Conservation (phyloP, 1,140 invertebrate species). For the Drosophila asahinai region DNA sequence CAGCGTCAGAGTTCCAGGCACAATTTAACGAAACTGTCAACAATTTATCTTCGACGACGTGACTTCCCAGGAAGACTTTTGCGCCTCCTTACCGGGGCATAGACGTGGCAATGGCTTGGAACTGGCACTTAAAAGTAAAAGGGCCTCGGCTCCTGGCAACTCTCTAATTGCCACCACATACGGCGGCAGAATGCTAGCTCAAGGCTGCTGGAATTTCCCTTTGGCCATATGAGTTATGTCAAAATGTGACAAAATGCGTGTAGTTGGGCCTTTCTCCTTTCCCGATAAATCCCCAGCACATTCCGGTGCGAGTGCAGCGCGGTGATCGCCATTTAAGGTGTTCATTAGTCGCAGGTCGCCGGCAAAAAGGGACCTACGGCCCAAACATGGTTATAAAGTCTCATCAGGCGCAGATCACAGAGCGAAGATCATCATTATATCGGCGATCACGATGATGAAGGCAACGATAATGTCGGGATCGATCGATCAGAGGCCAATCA, state of each 20-base stretch:
- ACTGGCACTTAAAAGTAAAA: conserved; percentile 66
- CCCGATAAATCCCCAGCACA: conserved; percentile 55
- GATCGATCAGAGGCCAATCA: conserved; percentile 59
- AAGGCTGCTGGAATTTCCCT: conserved; percentile 53
- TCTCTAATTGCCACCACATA: conserved; percentile 80
- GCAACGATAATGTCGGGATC: conserved; percentile 53
- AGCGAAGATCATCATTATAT: conserved; percentile 54
- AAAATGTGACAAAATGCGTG: conserved; percentile 84
- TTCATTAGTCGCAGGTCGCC: conserved; percentile 68
- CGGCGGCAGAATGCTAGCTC: conserved; percentile 51
- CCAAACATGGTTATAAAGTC: conserved; percentile 78
- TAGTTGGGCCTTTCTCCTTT: conserved; percentile 55
- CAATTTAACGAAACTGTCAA: conserved; percentile 83
- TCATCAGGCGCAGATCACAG: conserved; percentile 71
- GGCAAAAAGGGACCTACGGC: conserved; percentile 59
- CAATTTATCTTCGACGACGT: conserved; percentile 78
- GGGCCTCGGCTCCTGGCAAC: conserved; percentile 36
- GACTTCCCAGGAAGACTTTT: conserved; percentile 75
- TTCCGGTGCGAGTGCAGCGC: conserved; percentile 29
- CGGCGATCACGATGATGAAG: conserved; percentile 32
- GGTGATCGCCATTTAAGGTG: conserved; percentile 72
- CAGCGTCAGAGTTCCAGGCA: conserved; percentile 41
- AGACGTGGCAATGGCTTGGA: conserved; percentile 47
- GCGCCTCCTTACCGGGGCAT: conserved; percentile 72
- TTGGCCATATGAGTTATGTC: conserved; percentile 73